Base-by-base conservation (phyloP, 1,140 invertebrate species). In the Halictus rubicundus region DNA sequence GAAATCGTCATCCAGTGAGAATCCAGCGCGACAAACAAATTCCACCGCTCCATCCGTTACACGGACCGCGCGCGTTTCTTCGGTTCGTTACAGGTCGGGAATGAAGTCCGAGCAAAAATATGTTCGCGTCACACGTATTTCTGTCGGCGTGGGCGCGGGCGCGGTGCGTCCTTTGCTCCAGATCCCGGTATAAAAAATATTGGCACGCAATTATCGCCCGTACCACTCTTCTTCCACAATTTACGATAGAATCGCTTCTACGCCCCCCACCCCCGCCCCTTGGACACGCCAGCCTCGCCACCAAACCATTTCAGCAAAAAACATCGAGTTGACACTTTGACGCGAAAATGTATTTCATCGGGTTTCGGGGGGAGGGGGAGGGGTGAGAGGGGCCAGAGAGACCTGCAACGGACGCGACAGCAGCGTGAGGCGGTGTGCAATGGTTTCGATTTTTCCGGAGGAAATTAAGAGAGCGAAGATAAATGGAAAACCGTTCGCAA, bases 401-500 rank as follows among this genome's bases (percentile, higher is more conserved):
- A 19, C 49, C 5, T 10, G 23, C n/a, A 19, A 12, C 25, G 57
- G 63, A 8, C 23, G 60, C 37, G 57, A 39, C 57, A 39, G 54
- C 32, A 39, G 49, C 19, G 49, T 52, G 49, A 52, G 49, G 49
- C 49, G 19, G 49, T 37, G 52, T 46, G 59, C 42, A n/a, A 46
- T 25, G 76, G 27, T 78, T 64, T 63, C 68, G 76, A 78, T 78
- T 78, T 78, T 78, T 72, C 76, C 76, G 54, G 42, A 68, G 72
- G 57, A 80, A 80, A 74, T 61, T 80, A 75, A 75, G 72, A 68
- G 76, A 71, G 16, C 68, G 76, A 71, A 78, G 76, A 78, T 78
- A 78, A 72, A 78, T 78, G 76, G 76, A 54, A 71, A 71, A 71
- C 59, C 68, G 76, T 78, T 78, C 37, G 76, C 68, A 64, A 78